A percentile compares a stretch with the other conserved stretches of the same genome.
Conservation (phyloP, 2,113 vertebrate genomes). For the Nyctereutes procyonoides region DNA sequence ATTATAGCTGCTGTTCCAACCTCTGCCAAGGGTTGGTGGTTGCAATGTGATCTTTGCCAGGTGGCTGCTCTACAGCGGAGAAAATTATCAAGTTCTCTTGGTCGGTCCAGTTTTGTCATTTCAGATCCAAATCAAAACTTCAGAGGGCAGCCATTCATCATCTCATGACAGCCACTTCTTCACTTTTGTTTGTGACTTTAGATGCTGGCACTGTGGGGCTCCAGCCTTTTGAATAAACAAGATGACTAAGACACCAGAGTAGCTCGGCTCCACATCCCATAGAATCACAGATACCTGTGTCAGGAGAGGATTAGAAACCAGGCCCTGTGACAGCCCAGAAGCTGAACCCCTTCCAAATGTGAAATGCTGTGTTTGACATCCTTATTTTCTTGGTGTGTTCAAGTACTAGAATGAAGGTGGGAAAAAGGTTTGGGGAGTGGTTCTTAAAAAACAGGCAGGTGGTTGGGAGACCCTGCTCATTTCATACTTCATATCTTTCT, state of each 20-base stretch:
- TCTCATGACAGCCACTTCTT: constrained; percentile 64
- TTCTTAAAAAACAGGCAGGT: background rate
- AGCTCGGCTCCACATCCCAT: background rate
- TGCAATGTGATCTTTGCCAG: constrained; percentile 53
- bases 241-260: background rate
- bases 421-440: background rate
- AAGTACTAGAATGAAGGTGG: background rate
- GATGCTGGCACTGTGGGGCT: background rate
- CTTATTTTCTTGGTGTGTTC: background rate
- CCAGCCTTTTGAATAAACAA: background rate
- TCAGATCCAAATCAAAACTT: constrained; percentile 59
- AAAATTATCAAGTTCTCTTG: constrained; percentile 52
- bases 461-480: background rate
- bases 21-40: constrained; percentile 62
- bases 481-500: background rate
- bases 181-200: constrained; percentile 19
- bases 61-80: constrained; percentile 57
- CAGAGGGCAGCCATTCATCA: constrained; percentile 65
- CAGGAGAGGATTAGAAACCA: background rate
- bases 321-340: background rate
- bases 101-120: constrained; percentile 54
- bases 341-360: background rate
- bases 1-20: constrained; percentile 70
- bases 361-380: background rate
- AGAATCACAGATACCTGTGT: background rate